Evolutionary conservation across 2,888 invertebrate species (phyloP), one percentile per base, ranked within the genome.

Genomic region (Leptodirus hochenwartii): DNA sequence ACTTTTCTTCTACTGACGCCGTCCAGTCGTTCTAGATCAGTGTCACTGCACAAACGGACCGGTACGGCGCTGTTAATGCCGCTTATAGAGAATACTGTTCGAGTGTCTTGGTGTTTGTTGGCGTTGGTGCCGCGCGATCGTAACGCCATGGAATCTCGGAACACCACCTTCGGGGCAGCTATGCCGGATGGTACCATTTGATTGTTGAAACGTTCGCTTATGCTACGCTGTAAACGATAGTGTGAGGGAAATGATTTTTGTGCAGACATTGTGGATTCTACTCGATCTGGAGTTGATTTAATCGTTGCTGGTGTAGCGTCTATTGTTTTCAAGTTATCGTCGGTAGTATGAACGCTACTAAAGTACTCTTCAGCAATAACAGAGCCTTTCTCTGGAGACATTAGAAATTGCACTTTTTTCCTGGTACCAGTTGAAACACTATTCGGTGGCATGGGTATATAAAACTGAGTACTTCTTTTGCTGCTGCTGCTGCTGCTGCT

Each of bases 91-190:
- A 76, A 75, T 36, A 69, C 62, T 22, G 62, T 61, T 47, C 69
- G 66, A 14, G 31, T 11, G 15, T 29, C 26, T 14, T 31, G 30
- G 4, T 31, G 25, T 20, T 8, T 8, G n/a, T 20, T 20, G 6
- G 20, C 8, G n/a, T 20, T 20, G n/a, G 6, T 20, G 6, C 8
- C 8, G n/a, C n/a, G 6, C 8, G 54, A 62, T 41, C 82, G 66
- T 42, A 85, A 59, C 14, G 84, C 76, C 77, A 84, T 85, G 15
- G 84, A 84, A 51, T 87, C 85, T 48, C 75, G 62, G 51, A 79
- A 80, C 35, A 63, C 62, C 6, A 74, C 66, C 29, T 66, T 49
- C 17, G 43, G 38, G n/a, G 45, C 39, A n/a, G n/a, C n/a, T n/a
- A n/a, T n/a, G n/a, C n/a, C n/a, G n/a, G n/a, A n/a, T n/a, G n/a